phyloP scores from a whole-genome alignment of 2,888 invertebrate genomes.

The Anoplius nigerrimus region DNA sequence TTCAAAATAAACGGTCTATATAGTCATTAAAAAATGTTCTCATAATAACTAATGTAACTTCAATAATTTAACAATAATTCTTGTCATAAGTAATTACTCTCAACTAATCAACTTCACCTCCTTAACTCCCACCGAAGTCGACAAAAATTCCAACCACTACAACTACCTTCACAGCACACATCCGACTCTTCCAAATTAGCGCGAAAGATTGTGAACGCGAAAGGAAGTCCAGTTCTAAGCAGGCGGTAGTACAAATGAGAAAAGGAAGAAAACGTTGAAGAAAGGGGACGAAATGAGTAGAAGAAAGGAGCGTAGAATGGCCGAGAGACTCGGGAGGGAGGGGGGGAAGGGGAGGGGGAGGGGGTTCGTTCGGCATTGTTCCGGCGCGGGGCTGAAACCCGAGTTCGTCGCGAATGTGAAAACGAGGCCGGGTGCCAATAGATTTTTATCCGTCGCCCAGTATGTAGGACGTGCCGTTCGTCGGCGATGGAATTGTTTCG shows the following conservation, averaged over 20 bases:
- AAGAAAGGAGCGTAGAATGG: neutral
- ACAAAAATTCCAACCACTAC: too few species aligned
- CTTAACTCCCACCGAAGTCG: too few species aligned
- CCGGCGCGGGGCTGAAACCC: conserved; percentile 31
- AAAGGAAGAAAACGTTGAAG: neutral
- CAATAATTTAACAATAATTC: too few species aligned
- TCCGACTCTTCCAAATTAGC: too few species aligned
- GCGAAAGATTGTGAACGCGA: neutral
- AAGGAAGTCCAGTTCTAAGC: neutral
- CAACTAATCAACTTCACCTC: too few species aligned
- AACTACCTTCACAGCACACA: too few species aligned
- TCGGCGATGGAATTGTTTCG: conserved; percentile 48
- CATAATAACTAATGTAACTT: too few species aligned
- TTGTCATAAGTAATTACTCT: too few species aligned
- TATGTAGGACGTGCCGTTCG: conserved; percentile 33
- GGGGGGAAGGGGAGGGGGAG: conserved; percentile 29
- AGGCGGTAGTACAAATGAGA: neutral
- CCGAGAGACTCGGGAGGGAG: conserved; percentile 20
- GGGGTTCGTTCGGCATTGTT: conserved; percentile 37
- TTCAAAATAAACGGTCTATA: too few species aligned
- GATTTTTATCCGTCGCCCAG: conserved; percentile 43
- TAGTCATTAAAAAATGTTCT: too few species aligned
- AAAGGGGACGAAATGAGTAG: conserved; percentile 8
- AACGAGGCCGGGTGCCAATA: conserved; percentile 49
- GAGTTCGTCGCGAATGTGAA: conserved; percentile 34